Percentiles rank a stretch among this genome's conserved stretches.
Evolutionary conservation across 2,797 vertebrate species (phyloP).

Genomic region (Crypturellus tataupa): DNA sequence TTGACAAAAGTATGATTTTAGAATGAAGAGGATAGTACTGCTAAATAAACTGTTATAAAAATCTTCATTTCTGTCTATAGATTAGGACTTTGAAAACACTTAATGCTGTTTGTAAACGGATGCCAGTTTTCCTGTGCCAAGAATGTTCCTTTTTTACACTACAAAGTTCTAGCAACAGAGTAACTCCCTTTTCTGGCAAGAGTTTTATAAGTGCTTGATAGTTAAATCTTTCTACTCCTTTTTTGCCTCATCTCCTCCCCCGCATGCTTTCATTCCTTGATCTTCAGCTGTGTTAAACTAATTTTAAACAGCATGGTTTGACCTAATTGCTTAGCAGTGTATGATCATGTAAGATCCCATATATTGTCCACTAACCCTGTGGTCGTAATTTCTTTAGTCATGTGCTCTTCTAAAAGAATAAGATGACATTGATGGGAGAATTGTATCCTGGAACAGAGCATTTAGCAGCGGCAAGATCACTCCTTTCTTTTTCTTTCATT

Average conservation of each 20-base stretch:
- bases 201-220: constrained; percentile 9
- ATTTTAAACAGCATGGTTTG: constrained; percentile 55
- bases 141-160: constrained; percentile 25
- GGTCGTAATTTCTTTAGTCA: constrained; percentile 36
- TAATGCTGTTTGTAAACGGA: constrained; percentile 15
- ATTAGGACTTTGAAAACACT: constrained; percentile 18
- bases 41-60: neutral
- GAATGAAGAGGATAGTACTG: neutral
- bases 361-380: constrained; percentile 20
- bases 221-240: constrained; percentile 22
- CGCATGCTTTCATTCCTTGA: neutral
- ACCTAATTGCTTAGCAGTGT: constrained; percentile 71
- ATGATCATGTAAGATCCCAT: constrained; percentile 8
- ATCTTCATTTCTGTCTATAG: neutral
- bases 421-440: neutral
- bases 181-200: neutral
- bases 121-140: constrained; percentile 34
- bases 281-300: constrained; percentile 35
- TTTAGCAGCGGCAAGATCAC: neutral
- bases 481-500: neutral
- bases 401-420: constrained; percentile 5
- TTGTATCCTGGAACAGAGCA: neutral
- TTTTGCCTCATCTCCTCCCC: neutral
- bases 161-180: constrained; percentile 19
- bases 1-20: constrained; percentile 9